Conservation (phyloP, 2,113 vertebrate genomes). For the Malurus elegans region DNA sequence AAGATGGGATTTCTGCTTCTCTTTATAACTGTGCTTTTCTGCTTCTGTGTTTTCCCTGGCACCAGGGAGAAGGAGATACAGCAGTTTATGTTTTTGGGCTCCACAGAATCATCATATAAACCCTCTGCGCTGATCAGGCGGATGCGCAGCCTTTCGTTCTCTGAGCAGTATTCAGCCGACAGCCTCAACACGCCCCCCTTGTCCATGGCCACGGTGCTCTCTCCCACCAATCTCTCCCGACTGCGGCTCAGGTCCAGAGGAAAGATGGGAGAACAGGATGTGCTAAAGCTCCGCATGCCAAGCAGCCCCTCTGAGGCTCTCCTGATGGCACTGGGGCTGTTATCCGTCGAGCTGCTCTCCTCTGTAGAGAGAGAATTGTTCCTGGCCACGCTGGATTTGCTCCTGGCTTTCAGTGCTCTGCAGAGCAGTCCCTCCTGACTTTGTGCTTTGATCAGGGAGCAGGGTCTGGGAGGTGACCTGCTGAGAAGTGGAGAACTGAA, state of each 20-base stretch:
- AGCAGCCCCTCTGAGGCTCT: conserved; percentile 77
- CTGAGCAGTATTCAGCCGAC: conserved; percentile 78
- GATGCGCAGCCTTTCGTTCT: conserved; percentile 81
- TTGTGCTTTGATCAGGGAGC: conserved; percentile 75
- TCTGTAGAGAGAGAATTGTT: conserved; percentile 88
- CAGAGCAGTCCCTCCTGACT: conserved; percentile 80
- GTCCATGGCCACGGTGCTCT: conserved; percentile 77
- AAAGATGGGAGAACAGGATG: conserved; percentile 54
- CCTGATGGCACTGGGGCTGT: conserved; percentile 82
- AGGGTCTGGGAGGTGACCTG: conserved; percentile 71
- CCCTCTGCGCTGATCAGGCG: conserved; percentile 84
- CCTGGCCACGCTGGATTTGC: conserved; percentile 71
- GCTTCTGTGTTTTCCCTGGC: conserved; percentile 85
- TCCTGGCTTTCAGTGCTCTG: conserved; percentile 63
- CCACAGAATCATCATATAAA: conserved; percentile 72
- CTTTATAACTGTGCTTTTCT: conserved; percentile 84
- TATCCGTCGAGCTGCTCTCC: conserved; percentile 89
- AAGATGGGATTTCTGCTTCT: conserved; percentile 88
- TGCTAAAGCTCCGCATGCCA: background rate
- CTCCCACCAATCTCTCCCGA: conserved; percentile 76
- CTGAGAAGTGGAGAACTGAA: conserved; percentile 77
- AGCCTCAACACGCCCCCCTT: conserved; percentile 80
- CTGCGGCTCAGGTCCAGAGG: conserved; percentile 71
- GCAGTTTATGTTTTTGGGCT: conserved; percentile 83
- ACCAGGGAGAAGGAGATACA: conserved; percentile 80